phyloP scores from a whole-genome alignment of 2,797 vertebrate genomes.

The Rhodeus uyekii region DNA sequence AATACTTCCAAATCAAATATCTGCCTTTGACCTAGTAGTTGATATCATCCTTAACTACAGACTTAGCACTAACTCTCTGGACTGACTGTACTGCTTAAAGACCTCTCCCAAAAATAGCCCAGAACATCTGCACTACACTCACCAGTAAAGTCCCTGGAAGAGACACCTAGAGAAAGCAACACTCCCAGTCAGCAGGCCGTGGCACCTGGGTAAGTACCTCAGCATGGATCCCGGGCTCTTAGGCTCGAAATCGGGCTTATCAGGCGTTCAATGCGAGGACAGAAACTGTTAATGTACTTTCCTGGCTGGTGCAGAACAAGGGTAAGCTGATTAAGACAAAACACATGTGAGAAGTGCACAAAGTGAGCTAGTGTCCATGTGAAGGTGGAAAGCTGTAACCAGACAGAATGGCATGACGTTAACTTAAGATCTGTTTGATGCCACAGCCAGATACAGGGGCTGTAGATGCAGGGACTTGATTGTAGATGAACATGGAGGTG shows the following conservation, averaged over 20 bases:
- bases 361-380: conserved; percentile 11
- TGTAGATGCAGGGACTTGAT: conserved; percentile 10
- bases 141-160: not conserved
- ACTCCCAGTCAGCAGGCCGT: conserved; percentile 1
- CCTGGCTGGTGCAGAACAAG: conserved; percentile 27
- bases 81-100: not conserved
- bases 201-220: conserved; percentile 44
- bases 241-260: conserved; percentile 27
- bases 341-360: conserved; percentile 36
- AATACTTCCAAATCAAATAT: conserved; percentile 10
- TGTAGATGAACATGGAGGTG: not conserved
- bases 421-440: conserved; percentile 14
- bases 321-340: conserved; percentile 50
- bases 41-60: not conserved
- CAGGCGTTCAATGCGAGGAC: conserved; percentile 32
- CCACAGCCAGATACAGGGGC: not conserved
- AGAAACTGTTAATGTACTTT: conserved; percentile 38
- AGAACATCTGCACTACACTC: conserved; percentile 9
- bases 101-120: conserved; percentile 21
- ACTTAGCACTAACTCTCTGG: not conserved
- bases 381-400: conserved; percentile 6
- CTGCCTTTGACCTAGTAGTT: not conserved
- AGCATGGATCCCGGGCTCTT: conserved; percentile 20
- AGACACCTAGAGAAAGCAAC: conserved; percentile 19
- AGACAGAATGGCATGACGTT: not conserved